A percentile compares a stretch with the other conserved stretches of the same genome.
Conservation (phyloP, 2,797 vertebrate species). For the Remorina albescens region DNA sequence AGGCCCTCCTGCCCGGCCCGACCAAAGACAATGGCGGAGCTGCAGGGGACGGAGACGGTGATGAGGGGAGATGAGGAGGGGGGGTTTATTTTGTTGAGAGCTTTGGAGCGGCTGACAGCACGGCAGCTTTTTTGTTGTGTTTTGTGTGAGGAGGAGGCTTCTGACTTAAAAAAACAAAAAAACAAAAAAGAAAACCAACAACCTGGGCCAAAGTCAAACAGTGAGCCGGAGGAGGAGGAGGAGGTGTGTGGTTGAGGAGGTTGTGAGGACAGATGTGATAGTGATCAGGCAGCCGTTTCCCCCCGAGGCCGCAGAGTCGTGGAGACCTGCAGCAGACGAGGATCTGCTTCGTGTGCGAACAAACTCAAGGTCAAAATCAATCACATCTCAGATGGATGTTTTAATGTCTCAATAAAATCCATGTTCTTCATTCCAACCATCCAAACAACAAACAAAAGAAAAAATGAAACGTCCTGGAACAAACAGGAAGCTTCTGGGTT, state of each 20-base stretch:
- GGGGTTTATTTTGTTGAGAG: constrained; percentile 47
- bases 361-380: constrained; percentile 20
- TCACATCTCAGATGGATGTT: neutral
- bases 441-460: too few relatives aligned
- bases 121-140: constrained; percentile 39
- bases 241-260: too few relatives aligned
- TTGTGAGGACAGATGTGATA: constrained; percentile 35
- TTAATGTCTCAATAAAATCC: neutral
- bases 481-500: neutral
- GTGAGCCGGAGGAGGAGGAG: constrained; percentile 37
- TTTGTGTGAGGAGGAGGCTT: constrained; percentile 47
- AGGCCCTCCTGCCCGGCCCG: constrained; percentile 25
- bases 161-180: constrained; percentile 34
- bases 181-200: too few relatives aligned
- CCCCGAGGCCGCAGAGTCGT: constrained; percentile 22
- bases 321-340: constrained; percentile 28
- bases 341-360: constrained; percentile 15
- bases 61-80: neutral
- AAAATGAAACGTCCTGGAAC: too few relatives aligned
- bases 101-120: constrained; percentile 57
- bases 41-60: constrained; percentile 67
- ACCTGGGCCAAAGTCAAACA: constrained; percentile 37
- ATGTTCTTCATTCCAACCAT: neutral
- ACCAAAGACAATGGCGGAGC: constrained; percentile 66
- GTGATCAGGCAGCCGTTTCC: constrained; percentile 54